Evolutionary conservation across 2,113 vertebrate species (phyloP).

Genomic region (Chrysochloris asiatica): DNA sequence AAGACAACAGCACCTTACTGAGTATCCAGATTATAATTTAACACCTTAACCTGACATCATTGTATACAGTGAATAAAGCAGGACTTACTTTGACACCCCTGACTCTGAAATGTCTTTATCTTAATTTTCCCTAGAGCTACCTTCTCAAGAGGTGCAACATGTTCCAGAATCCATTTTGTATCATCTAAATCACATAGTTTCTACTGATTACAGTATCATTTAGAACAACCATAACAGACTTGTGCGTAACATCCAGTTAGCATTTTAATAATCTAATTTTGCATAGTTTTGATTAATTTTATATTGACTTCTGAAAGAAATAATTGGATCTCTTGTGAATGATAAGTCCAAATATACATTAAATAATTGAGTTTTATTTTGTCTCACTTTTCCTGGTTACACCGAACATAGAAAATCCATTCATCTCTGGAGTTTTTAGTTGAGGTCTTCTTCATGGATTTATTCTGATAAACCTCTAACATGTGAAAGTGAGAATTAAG

Average conservation of each 20-base stretch:
- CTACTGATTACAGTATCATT: not conserved
- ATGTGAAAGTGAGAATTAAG: constrained; percentile 48
- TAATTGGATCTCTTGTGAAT: not conserved
- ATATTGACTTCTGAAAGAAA: constrained; percentile 18
- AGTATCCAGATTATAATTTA: not conserved
- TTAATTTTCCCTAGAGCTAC: not conserved
- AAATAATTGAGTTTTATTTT: constrained; percentile 42
- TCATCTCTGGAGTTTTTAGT: constrained; percentile 46
- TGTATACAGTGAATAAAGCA: not conserved
- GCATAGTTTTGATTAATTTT: constrained; percentile 51
- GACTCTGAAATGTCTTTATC: not conserved
- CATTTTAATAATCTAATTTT: constrained; percentile 28
- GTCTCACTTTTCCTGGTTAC: constrained; percentile 18
- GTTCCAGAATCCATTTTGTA: not conserved
- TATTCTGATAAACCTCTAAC: constrained; percentile 55
- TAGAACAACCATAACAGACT: not conserved
- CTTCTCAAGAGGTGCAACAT: not conserved
- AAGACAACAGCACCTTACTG: not conserved
- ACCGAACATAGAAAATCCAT: constrained; percentile 42
- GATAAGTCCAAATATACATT: constrained; percentile 12
- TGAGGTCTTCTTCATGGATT: constrained; percentile 41
- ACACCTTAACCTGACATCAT: not conserved
- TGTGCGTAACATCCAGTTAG: not conserved
- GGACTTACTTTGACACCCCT: not conserved
- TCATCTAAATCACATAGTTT: not conserved